Conservation (phyloP, 2,888 invertebrate species). For the Epinotia demarniana region DNA sequence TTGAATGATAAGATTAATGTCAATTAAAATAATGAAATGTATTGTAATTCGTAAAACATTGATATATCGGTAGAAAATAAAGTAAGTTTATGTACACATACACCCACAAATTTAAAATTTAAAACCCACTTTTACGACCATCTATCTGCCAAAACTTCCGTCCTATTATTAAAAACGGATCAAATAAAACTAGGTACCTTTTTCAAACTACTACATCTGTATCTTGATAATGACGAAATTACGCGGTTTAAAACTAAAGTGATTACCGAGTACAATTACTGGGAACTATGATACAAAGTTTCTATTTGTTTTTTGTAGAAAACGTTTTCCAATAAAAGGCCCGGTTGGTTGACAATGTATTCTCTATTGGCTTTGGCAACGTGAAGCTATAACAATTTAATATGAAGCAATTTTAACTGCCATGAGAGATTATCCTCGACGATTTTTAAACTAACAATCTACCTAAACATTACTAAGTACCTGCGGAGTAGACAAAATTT, state of each 20-base stretch:
- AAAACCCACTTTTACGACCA: background rate
- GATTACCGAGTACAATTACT: constrained; percentile 36
- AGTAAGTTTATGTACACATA: background rate
- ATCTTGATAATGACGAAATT: constrained; percentile 35
- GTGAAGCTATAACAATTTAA: background rate
- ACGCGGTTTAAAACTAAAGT: constrained; percentile 33
- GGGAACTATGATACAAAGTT: constrained; percentile 20
- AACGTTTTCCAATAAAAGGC: constrained; percentile 13
- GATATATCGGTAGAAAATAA: no score
- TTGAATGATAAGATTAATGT: no score
- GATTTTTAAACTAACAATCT: no score
- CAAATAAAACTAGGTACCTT: constrained; percentile 18
- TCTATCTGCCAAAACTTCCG: background rate
- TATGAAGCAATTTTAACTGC: no score
- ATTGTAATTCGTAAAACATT: no score
- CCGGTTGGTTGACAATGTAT: background rate
- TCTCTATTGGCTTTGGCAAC: background rate
- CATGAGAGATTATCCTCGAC: no score
- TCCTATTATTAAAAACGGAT: constrained; percentile 7
- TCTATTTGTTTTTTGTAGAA: constrained; percentile 24
- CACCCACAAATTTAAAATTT: background rate
- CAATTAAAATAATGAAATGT: no score
- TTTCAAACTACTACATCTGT: constrained; percentile 2
- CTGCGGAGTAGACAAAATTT: no score
- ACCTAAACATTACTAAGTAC: no score